Evolutionary conservation across 2,888 invertebrate species (phyloP).

Genomic region (Saturnia pavonia): DNA sequence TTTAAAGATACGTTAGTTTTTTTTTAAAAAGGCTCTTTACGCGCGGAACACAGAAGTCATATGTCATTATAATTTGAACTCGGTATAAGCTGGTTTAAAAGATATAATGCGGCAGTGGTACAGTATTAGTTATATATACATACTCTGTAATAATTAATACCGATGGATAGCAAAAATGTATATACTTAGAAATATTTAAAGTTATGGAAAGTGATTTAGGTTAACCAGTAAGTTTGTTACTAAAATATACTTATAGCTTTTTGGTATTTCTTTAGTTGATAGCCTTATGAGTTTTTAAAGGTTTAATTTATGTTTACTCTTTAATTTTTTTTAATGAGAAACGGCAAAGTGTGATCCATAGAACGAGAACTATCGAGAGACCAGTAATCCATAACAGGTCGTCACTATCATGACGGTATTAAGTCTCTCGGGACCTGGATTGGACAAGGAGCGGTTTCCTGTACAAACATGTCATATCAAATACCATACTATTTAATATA

Average conservation of each 20-base stretch:
- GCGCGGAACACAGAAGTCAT: conserved; percentile 52
- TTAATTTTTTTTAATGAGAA: neutral
- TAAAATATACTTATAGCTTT: neutral
- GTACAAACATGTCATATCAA: too few species aligned
- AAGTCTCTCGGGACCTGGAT: too few species aligned
- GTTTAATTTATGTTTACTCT: neutral
- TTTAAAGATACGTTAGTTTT: conserved; percentile 15
- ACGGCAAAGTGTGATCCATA: too few species aligned
- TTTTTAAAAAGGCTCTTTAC: conserved; percentile 32
- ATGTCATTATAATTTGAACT: conserved; percentile 42
- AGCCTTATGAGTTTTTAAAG: neutral
- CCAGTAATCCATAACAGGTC: too few species aligned
- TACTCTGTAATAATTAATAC: neutral
- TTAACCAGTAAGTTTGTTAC: neutral
- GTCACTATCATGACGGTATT: too few species aligned
- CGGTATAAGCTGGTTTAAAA: conserved; percentile 32
- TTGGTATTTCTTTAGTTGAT: neutral
- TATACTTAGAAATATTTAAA: too few species aligned
- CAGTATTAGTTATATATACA: neutral
- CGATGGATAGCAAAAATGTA: neutral
- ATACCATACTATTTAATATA: too few species aligned
- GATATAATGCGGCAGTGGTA: conserved; percentile 20
- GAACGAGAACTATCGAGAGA: too few species aligned
- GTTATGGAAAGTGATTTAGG: too few species aligned
- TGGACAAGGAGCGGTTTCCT: too few species aligned